Conservation (phyloP, 2,797 vertebrate genomes). For the Danio albolineatus region DNA sequence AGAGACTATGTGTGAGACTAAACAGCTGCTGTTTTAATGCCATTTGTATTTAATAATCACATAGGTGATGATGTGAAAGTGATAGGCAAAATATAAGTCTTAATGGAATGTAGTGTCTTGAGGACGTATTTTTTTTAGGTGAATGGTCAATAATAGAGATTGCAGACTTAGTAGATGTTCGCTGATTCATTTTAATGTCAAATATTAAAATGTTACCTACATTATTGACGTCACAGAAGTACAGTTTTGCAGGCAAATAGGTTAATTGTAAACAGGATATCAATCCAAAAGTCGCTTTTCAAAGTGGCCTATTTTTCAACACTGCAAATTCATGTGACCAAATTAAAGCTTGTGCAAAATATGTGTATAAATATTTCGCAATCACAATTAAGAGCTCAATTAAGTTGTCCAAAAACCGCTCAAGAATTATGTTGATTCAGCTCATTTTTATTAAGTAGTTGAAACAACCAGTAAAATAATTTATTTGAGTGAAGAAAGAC, state of each 20-base stretch:
- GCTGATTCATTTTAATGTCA: no score
- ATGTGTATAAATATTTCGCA: no score
- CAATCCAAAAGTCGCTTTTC: background rate
- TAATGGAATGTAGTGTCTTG: background rate
- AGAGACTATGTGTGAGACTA: background rate
- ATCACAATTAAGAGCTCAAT: no score
- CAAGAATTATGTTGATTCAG: no score
- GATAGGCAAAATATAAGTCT: background rate
- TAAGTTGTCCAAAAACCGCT: no score
- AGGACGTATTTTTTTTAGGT: background rate
- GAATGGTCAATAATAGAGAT: background rate
- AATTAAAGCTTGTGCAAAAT: no score
- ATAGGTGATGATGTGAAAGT: background rate
- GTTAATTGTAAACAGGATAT: background rate
- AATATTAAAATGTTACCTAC: no score
- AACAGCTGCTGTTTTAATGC: background rate
- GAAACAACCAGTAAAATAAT: no score
- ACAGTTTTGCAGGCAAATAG: background rate
- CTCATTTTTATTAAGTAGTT: no score
- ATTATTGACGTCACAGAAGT: background rate
- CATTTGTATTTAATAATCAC: background rate
- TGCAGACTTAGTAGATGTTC: background rate
- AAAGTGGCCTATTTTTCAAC: no score
- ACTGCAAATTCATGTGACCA: no score
- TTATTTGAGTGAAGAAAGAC: no score